Percentiles rank a stretch among this genome's conserved stretches.
These are phyloP conservation scores for Allobates femoralis DNA, from an alignment of 2,797 vertebrate species.

Conservation along the genomic window DNA sequence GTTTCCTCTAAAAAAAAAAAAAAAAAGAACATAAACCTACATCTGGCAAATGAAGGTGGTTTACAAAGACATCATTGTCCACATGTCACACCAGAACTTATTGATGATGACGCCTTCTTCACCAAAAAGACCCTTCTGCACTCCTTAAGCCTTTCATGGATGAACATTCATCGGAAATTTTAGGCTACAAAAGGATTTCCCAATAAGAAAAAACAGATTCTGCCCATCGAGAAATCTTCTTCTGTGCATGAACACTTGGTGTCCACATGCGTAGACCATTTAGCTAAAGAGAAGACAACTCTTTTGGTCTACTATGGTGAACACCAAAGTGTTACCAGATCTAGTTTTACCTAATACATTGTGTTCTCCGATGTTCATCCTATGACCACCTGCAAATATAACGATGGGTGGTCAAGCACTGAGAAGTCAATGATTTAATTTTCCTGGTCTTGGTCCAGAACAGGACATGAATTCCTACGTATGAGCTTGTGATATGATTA, in stretches of 20 bases:
- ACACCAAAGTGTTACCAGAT: no score
- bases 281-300: no score
- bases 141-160: neutral
- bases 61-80: neutral
- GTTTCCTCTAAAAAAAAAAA: no score
- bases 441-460: neutral
- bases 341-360: no score
- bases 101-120: no score
- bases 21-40: no score
- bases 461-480: neutral
- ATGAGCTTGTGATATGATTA: neutral
- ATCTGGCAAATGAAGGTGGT: neutral
- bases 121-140: neutral
- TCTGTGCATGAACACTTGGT: no score
- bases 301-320: no score
- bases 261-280: no score
- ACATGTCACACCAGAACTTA: neutral
- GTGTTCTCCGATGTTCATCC: neutral
- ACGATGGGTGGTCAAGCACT: neutral
- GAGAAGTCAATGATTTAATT: neutral
- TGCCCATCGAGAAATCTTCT: no score
- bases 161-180: neutral
- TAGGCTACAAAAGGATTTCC: neutral
- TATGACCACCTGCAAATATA: neutral
- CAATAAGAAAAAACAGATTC: no score